Base-by-base conservation (phyloP, 2,113 vertebrate species). In the Pavo muticus region DNA sequence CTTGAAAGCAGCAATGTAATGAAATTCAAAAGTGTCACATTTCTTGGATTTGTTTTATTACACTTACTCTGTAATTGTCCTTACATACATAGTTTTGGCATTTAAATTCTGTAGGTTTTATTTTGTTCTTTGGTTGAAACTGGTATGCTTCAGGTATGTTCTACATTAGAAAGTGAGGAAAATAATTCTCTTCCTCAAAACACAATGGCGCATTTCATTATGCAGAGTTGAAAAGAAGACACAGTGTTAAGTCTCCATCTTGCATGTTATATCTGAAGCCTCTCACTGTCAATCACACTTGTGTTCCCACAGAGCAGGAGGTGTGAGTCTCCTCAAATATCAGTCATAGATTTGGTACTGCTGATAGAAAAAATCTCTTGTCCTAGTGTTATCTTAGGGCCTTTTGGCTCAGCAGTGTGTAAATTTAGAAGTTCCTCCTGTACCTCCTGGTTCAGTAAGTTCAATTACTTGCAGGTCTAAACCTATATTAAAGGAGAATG, bases 311-410 rank as follows among this genome's bases (percentile, higher is more conserved):
- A 64, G 90, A 82, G 77, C 84, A 82, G 75, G 67, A 94, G 90
- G 70, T 37, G 44, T 2, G 2, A 91, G 67, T 94, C 89, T 87
- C 67, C 84, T 92, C 71, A 79, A 70, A 65, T 95, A 88, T 65
- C 48, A 9, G 57, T 94, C 92, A 89, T 57, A 70, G 65, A 40
- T 69, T 95, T 86, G 69, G 44, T 70, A 71, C 56, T 73, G 12
- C 75, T 25, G 14, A 52, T 29, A 57, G 52, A 52, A 84, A 84
- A 18, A 71, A 27, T 80, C 30, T 44, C 39, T 86, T 16, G 21
- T 44, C 52, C 52, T 64, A 19, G 27, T 0, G 0, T 71, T 80
- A 29, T 44, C 0, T 0, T 37, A 83, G 52, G 57, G 64, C 40
- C 16, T 93, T 80, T 57, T 80, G 40, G 9, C 57, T 39, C n/a